These are phyloP conservation scores for Orchesella flavescens DNA, from an alignment of 2,888 invertebrate species.

Conservation along the genomic window DNA sequence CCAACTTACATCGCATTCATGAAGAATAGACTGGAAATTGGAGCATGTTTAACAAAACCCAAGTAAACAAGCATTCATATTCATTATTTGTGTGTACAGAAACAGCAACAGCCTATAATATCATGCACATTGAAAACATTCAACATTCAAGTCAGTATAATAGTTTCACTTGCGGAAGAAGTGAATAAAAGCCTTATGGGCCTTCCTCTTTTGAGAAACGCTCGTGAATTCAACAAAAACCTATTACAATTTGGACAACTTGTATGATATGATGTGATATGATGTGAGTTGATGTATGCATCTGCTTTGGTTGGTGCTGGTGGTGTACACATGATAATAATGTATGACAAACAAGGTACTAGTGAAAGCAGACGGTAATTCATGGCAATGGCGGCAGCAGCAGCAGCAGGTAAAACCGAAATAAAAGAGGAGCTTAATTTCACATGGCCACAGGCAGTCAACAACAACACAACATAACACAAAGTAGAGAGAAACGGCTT, in stretches of 20 bases:
- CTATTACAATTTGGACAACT: too few species aligned
- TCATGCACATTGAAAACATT: too few species aligned
- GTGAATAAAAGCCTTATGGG: not conserved
- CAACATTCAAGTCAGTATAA: too few species aligned
- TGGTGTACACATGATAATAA: not conserved
- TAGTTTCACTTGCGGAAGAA: too few species aligned
- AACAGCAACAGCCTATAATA: too few species aligned
- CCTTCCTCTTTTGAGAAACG: not conserved
- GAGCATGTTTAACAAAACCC: too few species aligned
- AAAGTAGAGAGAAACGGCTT: too few species aligned
- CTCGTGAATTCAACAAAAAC: not conserved
- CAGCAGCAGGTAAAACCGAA: not conserved
- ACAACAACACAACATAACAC: not conserved
- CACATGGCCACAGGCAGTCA: constrained; percentile 22
- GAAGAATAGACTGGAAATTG: too few species aligned
- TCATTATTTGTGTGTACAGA: too few species aligned
- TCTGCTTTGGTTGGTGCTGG: not conserved
- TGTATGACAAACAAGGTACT: not conserved
- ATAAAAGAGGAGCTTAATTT: constrained; percentile 25
- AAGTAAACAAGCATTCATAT: too few species aligned
- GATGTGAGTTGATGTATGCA: not conserved
- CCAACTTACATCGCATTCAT: too few species aligned
- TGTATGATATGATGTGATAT: too few species aligned
- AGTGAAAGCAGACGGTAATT: not conserved
- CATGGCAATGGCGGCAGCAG: not conserved